phyloP scores from a whole-genome alignment of 2,113 vertebrate genomes.

The Macrotus californicus region DNA sequence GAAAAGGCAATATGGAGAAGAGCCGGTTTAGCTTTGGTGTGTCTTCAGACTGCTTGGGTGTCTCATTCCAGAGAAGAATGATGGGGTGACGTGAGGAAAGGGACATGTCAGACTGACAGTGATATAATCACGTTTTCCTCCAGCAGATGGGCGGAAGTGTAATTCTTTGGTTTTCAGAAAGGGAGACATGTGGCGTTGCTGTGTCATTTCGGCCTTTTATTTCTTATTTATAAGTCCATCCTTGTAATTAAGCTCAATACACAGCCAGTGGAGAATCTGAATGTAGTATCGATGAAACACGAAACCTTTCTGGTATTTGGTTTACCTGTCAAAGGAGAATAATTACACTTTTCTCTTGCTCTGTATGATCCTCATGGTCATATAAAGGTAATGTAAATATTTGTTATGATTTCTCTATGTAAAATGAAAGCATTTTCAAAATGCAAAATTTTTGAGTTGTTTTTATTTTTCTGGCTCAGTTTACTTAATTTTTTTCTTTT shows the following conservation, averaged over 20 bases:
- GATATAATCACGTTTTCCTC: not conserved
- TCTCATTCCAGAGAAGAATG: slow-evolving; percentile 10
- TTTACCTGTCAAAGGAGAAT: slow-evolving; percentile 4
- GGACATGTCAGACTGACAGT: not conserved
- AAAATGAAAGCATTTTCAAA: slow-evolving; percentile 29
- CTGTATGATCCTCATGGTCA: not conserved
- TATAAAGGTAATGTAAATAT: not conserved
- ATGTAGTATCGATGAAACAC: not conserved
- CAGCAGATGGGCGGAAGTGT: not conserved
- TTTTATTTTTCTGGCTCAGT: not conserved
- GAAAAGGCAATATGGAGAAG: not conserved
- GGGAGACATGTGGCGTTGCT: not conserved
- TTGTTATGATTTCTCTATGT: not conserved
- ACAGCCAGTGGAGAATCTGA: slow-evolving; percentile 2
- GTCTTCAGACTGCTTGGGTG: not conserved
- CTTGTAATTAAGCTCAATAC: not conserved
- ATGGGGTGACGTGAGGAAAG: not conserved
- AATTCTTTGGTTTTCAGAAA: not conserved
- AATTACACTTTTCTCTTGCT: slow-evolving; percentile 8
- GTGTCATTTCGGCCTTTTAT: slow-evolving; percentile 1
- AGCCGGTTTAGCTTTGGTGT: not conserved
- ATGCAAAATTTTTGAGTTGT: not conserved
- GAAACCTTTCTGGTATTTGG: not conserved
- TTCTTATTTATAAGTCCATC: not conserved
- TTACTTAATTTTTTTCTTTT: slow-evolving; percentile 53